Evolutionary conservation across 2,888 invertebrate species (phyloP), one percentile per base, ranked within the genome.

Genomic region (Rhamphomyia laevipes): DNA sequence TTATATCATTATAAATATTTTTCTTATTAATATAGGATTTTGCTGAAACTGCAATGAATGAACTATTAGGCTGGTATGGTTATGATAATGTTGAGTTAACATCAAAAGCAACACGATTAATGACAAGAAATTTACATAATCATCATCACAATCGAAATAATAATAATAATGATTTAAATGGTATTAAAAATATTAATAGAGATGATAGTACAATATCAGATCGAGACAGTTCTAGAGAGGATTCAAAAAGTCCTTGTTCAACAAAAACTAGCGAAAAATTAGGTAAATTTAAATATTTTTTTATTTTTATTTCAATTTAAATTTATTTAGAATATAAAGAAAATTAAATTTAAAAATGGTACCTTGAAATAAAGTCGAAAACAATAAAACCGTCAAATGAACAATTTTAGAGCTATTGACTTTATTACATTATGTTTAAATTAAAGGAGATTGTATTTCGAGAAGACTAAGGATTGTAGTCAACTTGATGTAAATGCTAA

Each of bases 41-140:
- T 70, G 91, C 91, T 6, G 90, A 90, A 67, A 87, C 84, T 45
- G 89, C 91, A 2, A 92, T 92, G 90, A 91, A 90, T 64, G 91
- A 92, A 69, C 74, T 92, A 52, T 75, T 92, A 21, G 90, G 91
- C 41, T 90, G 90, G 87, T 93, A 92, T 71, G 92, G 92, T 2
- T 92, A 91, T 65, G 83, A 81, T 53, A 80, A 78, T 58, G 74
- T 79, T 47, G 66, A 61, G 59, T 71, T 62, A 21, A 63, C 67
- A 33, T 59, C 67, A 27, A 69, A 69, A 55, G 62, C 66, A 5
- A 64, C 67, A n/a, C 59, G 64, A 16, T 51, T 68, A 23, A 49
- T 67, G 40, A 63, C 65, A 45, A 59, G 64, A 37, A 58, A 50
- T 3, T 41, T 31, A 11, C 33, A 27, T n/a, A 54, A 50, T 48